Base-by-base conservation (phyloP, 2,797 vertebrate species). In the Pipistrellus pygmaeus region DNA sequence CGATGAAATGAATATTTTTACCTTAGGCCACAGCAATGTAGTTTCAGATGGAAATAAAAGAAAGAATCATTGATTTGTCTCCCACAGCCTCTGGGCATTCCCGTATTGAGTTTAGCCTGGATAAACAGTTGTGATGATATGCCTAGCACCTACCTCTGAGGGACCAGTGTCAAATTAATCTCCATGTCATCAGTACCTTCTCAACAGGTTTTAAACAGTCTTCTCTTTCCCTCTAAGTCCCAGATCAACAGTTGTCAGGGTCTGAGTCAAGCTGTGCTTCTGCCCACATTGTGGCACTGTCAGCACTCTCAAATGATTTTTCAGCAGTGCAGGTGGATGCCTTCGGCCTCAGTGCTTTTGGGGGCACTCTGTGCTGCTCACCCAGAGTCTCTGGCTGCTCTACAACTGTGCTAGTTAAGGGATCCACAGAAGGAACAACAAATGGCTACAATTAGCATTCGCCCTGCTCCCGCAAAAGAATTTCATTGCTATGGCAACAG, bases 391-490 rank as follows among this genome's bases (percentile, higher is more conserved):
- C 97, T 97, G 97, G 97, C 96, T 97, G 96, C 97, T 98, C 96
- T 96, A 96, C 92, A 97, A 97, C 97, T 95, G 97, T 95, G 97
- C 97, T 97, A 97, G 97, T 97, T 97, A 98, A 95, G 97, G 97
- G 96, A 97, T 95, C 91, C 95, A 97, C 97, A 97, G 97, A 98
- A 98, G 98, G 97, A 98, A 97, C 97, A 98, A 98, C 98, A 97
- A 98, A 98, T 98, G 98, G 97, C 97, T 98, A 98, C 98, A 98
- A 98, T 98, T 98, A 98, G 98, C 97, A 97, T 98, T 97, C 94
- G 13, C 96, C 97, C 97, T 55, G 90, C 15, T 88, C 97, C 94
- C 10, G 69, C 97, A 96, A 97, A 96, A 86, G 95, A 98, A 98
- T 98, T 97, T 96, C 90, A 92, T 98, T 68, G 57, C 98, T 96